A percentile compares a stretch with the other conserved stretches of the same genome.
Evolutionary conservation across 2,797 vertebrate species (phyloP).

Genomic region (Buceros bicornis): DNA sequence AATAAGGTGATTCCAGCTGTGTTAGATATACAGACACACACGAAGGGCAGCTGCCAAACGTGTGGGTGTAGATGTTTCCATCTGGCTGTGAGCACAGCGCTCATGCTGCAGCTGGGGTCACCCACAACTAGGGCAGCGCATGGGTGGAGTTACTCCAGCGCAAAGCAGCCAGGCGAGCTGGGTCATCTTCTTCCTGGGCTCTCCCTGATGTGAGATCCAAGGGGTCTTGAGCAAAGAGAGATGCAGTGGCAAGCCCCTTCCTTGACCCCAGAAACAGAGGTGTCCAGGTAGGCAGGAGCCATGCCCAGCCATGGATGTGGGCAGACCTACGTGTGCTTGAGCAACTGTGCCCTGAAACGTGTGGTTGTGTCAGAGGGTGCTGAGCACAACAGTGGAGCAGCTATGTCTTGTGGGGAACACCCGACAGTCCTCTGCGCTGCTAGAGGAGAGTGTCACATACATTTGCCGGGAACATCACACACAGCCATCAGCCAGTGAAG

Average conservation of each 20-base stretch:
- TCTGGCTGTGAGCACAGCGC: accelerated
- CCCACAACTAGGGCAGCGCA: neutral
- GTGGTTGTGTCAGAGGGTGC: neutral
- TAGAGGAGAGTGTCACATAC: neutral
- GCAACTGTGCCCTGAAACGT: neutral
- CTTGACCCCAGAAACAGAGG: neutral
- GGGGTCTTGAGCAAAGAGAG: neutral
- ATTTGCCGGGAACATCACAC: neutral
- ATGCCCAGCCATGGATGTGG: neutral
- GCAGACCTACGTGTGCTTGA: neutral
- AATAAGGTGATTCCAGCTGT: neutral
- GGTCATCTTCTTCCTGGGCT: neutral
- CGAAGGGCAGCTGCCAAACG: accelerated
- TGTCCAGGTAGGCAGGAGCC: accelerated
- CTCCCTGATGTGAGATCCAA: neutral
- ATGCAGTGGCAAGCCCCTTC: neutral
- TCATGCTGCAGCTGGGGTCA: neutral
- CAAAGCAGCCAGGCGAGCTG: accelerated
- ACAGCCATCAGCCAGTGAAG: neutral
- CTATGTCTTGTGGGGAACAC: neutral
- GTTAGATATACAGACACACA: too few species aligned
- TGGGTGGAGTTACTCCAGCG: neutral
- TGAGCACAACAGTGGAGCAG: neutral
- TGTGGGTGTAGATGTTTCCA: neutral
- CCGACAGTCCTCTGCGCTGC: neutral